Percentiles rank a stretch among this genome's conserved stretches.
Conservation (phyloP, 92 coral and sea anemone genomes). For the Porites lobata region DNA sequence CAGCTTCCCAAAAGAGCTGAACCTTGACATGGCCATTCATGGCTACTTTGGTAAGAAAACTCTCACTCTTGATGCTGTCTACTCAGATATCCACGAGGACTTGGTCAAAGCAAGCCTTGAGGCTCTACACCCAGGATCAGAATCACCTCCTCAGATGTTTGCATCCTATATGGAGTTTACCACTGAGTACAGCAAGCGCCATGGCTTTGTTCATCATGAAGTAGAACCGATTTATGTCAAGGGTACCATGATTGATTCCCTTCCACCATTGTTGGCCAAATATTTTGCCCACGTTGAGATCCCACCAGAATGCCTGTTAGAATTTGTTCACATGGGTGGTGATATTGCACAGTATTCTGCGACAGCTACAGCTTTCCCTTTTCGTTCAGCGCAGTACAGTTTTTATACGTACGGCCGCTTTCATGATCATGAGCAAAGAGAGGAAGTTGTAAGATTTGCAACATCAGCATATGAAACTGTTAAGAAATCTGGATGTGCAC, state of each 20-base stretch:
- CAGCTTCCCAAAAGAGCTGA: constrained; percentile 79
- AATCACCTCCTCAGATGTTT: constrained; percentile 48
- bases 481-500: constrained; percentile 67
- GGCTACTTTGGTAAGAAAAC: constrained; percentile 86
- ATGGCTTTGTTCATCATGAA: constrained; percentile 90
- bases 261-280: constrained; percentile 72
- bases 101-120: constrained; percentile 64
- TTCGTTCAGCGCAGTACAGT: constrained; percentile 37
- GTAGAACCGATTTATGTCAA: constrained; percentile 90
- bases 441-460: constrained; percentile 75
- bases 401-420: constrained; percentile 86
- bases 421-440: constrained; percentile 50
- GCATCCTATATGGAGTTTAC: constrained; percentile 73
- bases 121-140: constrained; percentile 74
- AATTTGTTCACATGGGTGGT: constrained; percentile 94
- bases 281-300: constrained; percentile 73
- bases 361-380: constrained; percentile 65
- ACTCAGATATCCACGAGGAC: constrained; percentile 81
- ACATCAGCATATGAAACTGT: constrained; percentile 81
- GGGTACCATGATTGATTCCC: constrained; percentile 77
- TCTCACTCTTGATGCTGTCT: constrained; percentile 85
- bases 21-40: constrained; percentile 87
- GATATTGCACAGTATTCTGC: constrained; percentile 70
- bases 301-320: constrained; percentile 81
- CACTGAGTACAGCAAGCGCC: constrained; percentile 89